Evolutionary conservation across 2,113 vertebrate species (phyloP), one percentile per base, ranked within the genome.

Genomic region (Phocoena phocoena): DNA sequence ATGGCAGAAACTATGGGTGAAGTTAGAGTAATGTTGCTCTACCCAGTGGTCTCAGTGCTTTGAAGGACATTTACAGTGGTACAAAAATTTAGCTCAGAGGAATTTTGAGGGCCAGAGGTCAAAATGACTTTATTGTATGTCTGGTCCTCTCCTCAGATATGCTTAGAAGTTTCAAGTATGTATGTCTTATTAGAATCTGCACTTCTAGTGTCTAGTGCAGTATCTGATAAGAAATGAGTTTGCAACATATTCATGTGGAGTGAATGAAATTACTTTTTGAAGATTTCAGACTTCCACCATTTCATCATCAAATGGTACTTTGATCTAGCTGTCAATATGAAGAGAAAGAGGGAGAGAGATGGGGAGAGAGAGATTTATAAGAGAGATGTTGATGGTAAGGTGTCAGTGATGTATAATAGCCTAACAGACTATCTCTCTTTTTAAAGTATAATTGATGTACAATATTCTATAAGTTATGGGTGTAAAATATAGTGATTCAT

Each of bases 231-330:
- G 31, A 89, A 90, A 68, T 94, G n/a, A 63, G 8, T 77, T 89
- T 90, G 44, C 25, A 96, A 21, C 6, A 36, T n/a, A 67, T 74
- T 84, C 33, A 38, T 74, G 18, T 2, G 68, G 47, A 79, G 7
- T 80, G 23, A 79, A 87, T 79, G 60, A 82, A 88, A 86, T 44
- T 20, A 23, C 4, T 87, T 74, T 70, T 7, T 47, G n/a, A 87
- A 76, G 70, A 81, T 85, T 91, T 89, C 36, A 76, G 36, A 68
- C 25, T 91, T 44, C 12, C 25, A 62, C 5, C 13, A 62, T 65
- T 96, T 94, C 74, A 26, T 87, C 44, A 83, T 83, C 74, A 84
- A 86, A 89, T 67, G 33, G 3, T 63, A 25, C 55, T 95, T 96
- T 87, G 53, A 81, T 84, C 38, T 71, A 58, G 6, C 41, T 87